Evolutionary conservation across 2,888 invertebrate species (phyloP), one percentile per base, ranked within the genome.

Genomic region (Sminthurinus aureus): DNA sequence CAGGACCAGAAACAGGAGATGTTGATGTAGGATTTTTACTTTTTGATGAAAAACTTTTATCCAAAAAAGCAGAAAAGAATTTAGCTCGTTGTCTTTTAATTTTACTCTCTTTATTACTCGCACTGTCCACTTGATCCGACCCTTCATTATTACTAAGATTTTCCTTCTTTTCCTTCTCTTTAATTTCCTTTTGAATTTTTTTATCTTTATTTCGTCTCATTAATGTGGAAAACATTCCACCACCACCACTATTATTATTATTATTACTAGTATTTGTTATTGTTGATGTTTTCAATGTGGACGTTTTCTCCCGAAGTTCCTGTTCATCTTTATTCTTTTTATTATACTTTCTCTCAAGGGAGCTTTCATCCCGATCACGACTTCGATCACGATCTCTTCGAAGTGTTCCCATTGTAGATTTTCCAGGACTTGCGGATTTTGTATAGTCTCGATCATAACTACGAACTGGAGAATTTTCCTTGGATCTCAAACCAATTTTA

Each of bases 181-280:
- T 73, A 0, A 38, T 52, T 50, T 79, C 80, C 24, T 67, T 67
- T 26, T 22, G 15, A 52, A 51, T 81, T 52, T 84, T 84, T 67
- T 85, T 85, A 22, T 85, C 85, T 66, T 85, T 83, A 50, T 85
- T 85, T 24, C 85, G 22, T 69, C 85, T 69, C 83, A 85, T 85
- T 15, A 85, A 69, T 13, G 83, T 85, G 51, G 83, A 83, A 69
- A 85, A 83, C 15, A 85, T 38, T 50, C 85, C 85, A 77, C 64
- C 81, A n/a, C 81, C 81, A 18, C 66, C 64, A 69, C 26, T 24
- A n/a, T 66, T 69, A 38, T 38, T 38, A 38, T 1, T 38, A 38
- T 38, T 38, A 38, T 38, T 38, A 38, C 6, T 38, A 38, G 3
- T 38, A 38, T 38, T 38, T 38, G 38, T 38, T 4, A 38, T 38